phyloP scores from a whole-genome alignment of 2,888 invertebrate genomes.

The Andrena hattorfiana region DNA sequence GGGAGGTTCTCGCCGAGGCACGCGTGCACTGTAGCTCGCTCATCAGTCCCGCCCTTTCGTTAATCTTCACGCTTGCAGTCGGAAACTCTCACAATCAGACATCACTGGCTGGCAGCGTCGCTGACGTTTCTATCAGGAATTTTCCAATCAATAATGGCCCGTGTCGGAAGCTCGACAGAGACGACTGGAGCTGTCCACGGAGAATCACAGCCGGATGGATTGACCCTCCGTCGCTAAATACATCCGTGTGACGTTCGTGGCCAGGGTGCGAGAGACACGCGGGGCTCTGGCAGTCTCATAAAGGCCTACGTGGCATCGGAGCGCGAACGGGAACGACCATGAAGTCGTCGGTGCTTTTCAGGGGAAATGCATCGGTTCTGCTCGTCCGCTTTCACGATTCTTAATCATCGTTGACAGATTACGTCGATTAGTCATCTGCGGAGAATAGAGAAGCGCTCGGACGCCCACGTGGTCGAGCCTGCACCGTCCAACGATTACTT shows the following conservation, averaged over 20 bases:
- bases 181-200: slow-evolving; percentile 68
- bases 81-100: background rate
- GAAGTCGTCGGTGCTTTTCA: slow-evolving; percentile 40
- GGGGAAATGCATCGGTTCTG: slow-evolving; percentile 61
- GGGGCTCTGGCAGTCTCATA: slow-evolving; percentile 56
- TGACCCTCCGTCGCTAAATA: slow-evolving; percentile 82
- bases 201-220: slow-evolving; percentile 82
- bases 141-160: slow-evolving; percentile 7
- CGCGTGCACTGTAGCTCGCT: background rate
- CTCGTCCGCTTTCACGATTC: slow-evolving; percentile 52
- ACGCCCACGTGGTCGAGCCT: background rate
- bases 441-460: background rate
- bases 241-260: slow-evolving; percentile 77
- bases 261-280: slow-evolving; percentile 49
- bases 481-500: too few relatives aligned
- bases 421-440: slow-evolving; percentile 41
- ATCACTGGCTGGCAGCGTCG: background rate
- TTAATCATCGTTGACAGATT: slow-evolving; percentile 57
- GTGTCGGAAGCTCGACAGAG: slow-evolving; percentile 39
- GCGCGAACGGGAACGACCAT: slow-evolving; percentile 47
- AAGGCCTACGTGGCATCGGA: slow-evolving; percentile 54
- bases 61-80: background rate
- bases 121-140: slow-evolving; percentile 34
- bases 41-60: background rate
- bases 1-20: slow-evolving; percentile 43